Evolutionary conservation across 2,797 vertebrate species (phyloP), one percentile per base, ranked within the genome.

Genomic region (Triplophysa bombifrons): DNA sequence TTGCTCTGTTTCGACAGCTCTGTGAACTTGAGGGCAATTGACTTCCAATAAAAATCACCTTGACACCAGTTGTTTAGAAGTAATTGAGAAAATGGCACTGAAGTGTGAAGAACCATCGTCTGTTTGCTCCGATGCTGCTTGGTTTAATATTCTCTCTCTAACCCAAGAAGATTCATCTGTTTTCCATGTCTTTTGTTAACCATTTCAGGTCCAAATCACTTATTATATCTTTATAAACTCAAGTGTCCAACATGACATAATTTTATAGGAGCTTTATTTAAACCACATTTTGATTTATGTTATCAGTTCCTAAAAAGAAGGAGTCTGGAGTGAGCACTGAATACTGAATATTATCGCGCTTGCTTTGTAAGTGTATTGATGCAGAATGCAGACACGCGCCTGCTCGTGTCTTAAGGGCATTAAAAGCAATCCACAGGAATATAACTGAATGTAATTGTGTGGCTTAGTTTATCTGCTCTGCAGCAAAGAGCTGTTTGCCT

Each of bases 341-440:
- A 38, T 71, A 44, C 67, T 61, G 27, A 73, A 53, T 53, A 48
- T 55, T 63, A 48, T 38, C 68, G 25, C 74, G 72, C 64, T 65
- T 46, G 68, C 50, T 20, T 69, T 65, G 71, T 60, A 41, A 55
- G 63, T 61, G 67, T 80, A 34, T 78, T 41, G 41, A 76, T 25
- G 38, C 38, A 69, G 30, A 65, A 72, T 55, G 16, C 61, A 51
- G 64, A 77, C 65, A 64, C 48, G 38, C 20, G 66, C 44, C 30
- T 65, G 51, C 30, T 67, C 3, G 4, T 60, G 76, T 73, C 51
- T 69, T 48, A 27, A 50, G 22, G 74, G 70, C 76, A 74, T 85
- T 84, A 77, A 84, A 87, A 83, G 78, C 74, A 79, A 83, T 86
- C 72, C 72, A 19, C 63, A 55, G 67, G 80, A 80, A 84, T 83